Evolutionary conservation across 2,113 vertebrate species (phyloP).

Genomic region (Spilogale gracilis): DNA sequence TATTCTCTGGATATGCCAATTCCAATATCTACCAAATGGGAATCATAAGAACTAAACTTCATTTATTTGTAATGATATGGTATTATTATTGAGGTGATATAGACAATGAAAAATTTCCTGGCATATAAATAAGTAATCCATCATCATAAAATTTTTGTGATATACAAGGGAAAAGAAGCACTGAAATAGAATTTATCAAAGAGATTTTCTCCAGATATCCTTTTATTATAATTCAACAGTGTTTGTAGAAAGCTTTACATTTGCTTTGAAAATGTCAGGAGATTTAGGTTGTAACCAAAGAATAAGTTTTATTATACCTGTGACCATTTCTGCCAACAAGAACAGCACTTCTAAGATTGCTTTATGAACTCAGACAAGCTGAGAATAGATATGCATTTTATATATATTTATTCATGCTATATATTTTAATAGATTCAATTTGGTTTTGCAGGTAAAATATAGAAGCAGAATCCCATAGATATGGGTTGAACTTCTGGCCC

Average conservation of each 20-base stretch:
- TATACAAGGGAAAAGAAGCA: neutral
- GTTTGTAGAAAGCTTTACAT: neutral
- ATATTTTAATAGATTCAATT: neutral
- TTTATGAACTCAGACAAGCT: neutral
- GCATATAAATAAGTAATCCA: neutral
- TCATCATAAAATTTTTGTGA: neutral
- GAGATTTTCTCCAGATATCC: neutral
- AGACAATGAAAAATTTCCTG: neutral
- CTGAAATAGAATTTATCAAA: conserved; percentile 1
- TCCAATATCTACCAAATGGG: neutral
- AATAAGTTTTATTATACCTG: neutral
- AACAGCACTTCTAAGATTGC: neutral
- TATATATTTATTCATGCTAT: neutral
- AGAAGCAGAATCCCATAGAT: neutral
- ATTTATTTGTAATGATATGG: neutral
- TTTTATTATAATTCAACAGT: neutral
- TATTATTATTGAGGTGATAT: neutral
- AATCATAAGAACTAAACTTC: neutral
- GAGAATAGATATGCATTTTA: neutral
- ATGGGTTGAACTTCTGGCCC: neutral
- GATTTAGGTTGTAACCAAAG: neutral
- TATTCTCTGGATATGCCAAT: neutral
- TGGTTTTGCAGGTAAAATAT: neutral
- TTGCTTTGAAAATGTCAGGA: neutral
- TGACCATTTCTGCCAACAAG: neutral